phyloP scores from a whole-genome alignment of 2,113 vertebrate species.

The Platycercus adscitus region DNA sequence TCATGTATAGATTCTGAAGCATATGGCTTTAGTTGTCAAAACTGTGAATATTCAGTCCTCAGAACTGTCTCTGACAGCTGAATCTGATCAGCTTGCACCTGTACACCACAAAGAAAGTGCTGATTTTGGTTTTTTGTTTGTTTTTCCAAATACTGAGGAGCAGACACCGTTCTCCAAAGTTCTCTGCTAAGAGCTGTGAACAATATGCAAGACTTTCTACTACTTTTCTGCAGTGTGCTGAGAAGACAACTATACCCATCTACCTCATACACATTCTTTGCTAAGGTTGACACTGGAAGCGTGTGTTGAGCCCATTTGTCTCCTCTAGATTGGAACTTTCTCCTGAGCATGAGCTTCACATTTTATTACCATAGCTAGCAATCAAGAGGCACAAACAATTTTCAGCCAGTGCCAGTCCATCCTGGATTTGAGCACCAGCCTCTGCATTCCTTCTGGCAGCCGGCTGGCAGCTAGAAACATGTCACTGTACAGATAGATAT shows the following conservation, averaged over 20 bases:
- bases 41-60: background rate
- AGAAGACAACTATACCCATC: background rate
- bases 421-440: background rate
- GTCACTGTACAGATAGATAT: background rate
- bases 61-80: background rate
- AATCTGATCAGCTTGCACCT: background rate
- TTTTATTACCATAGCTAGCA: background rate
- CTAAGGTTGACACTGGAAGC: background rate
- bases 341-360: background rate
- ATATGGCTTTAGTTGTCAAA: background rate
- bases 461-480: background rate
- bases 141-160: background rate
- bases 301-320: background rate
- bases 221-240: background rate
- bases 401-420: background rate
- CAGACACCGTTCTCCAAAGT: background rate
- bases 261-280: background rate
- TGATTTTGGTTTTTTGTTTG: background rate
- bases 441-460: background rate
- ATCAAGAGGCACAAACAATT: accelerated
- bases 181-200: background rate
- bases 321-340: background rate
- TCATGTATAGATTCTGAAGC: background rate
- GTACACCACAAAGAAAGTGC: background rate
- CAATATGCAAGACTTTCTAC: background rate